Conservation (phyloP, 2,888 invertebrate species). For the Eledona agricola region DNA sequence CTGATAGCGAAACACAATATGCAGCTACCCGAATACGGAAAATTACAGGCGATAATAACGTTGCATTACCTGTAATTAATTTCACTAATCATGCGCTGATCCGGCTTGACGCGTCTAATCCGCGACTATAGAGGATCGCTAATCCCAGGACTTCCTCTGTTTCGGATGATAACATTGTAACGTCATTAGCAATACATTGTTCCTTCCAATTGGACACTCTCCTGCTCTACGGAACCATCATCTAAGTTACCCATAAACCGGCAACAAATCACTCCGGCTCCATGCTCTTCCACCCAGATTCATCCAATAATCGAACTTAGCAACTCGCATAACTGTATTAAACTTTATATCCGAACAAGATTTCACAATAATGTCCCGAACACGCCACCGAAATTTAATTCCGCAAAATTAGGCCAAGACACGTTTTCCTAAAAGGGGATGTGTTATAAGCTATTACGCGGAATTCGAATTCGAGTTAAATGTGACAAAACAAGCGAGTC, state of each 20-base stretch:
- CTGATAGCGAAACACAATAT: constrained; percentile 27
- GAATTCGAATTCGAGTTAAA: no score
- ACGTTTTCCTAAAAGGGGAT: constrained; percentile 21
- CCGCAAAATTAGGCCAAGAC: constrained; percentile 20
- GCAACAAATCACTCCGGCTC: no score
- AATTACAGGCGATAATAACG: constrained; percentile 33
- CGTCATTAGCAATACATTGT: constrained; percentile 25
- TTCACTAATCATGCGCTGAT: constrained; percentile 44
- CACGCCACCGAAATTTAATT: constrained; percentile 15
- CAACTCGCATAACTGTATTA: constrained; percentile 2
- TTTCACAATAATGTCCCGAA: constrained; percentile 12
- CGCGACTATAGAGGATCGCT: constrained; percentile 20
- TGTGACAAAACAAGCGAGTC: no score
- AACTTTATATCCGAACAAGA: constrained; percentile 17
- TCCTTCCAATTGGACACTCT: constrained; percentile 4
- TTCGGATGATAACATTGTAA: constrained; percentile 29
- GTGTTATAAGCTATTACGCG: constrained; percentile 13
- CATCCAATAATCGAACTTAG: constrained; percentile 1
- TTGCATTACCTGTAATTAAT: constrained; percentile 44
- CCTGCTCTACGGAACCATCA: no score
- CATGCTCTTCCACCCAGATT: no score
- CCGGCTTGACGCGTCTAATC: constrained; percentile 39
- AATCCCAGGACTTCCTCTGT: constrained; percentile 18
- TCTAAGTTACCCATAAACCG: no score
- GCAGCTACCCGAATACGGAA: constrained; percentile 12